Percentiles rank a stretch among this genome's conserved stretches.
Evolutionary conservation across 2,888 invertebrate genomes (phyloP).

Genomic region (Apoderus coryli): DNA sequence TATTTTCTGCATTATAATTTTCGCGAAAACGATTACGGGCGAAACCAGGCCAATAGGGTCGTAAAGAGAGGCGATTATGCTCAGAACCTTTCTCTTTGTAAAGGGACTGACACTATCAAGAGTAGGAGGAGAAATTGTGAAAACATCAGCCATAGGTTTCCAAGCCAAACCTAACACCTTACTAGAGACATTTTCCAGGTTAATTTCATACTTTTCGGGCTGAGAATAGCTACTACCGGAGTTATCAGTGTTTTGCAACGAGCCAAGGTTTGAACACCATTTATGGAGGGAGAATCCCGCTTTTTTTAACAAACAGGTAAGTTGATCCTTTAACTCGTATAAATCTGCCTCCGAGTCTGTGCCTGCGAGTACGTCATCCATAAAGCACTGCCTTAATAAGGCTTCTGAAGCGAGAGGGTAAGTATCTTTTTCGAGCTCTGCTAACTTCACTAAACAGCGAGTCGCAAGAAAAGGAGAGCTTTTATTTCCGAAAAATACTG

Average conservation of each 20-base stretch:
- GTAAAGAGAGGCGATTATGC: background rate
- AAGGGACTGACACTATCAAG: no score
- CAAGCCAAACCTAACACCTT: slow-evolving; percentile 1
- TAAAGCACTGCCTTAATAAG: slow-evolving; percentile 9
- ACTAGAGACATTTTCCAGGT: slow-evolving; percentile 6
- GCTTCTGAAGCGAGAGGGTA: slow-evolving; percentile 7
- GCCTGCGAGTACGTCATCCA: slow-evolving; percentile 9
- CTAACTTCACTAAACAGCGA: slow-evolving; percentile 10
- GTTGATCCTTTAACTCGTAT: no score
- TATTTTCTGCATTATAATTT: background rate
- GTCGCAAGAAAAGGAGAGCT: slow-evolving; percentile 9
- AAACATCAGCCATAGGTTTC: background rate
- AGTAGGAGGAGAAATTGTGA: background rate
- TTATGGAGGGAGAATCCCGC: slow-evolving; percentile 7
- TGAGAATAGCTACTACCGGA: no score
- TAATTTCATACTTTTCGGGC: no score
- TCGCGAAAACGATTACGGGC: background rate
- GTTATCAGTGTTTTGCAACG: no score
- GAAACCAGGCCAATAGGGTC: background rate
- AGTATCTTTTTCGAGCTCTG: slow-evolving; percentile 3
- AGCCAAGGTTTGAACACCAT: slow-evolving; percentile 8
- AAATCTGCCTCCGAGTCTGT: slow-evolving; percentile 4
- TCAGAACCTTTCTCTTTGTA: background rate
- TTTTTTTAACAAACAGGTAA: no score
- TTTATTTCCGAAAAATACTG: slow-evolving; percentile 10